Evolutionary conservation across 1,140 invertebrate species (phyloP).

Genomic region (Bombus huntii): DNA sequence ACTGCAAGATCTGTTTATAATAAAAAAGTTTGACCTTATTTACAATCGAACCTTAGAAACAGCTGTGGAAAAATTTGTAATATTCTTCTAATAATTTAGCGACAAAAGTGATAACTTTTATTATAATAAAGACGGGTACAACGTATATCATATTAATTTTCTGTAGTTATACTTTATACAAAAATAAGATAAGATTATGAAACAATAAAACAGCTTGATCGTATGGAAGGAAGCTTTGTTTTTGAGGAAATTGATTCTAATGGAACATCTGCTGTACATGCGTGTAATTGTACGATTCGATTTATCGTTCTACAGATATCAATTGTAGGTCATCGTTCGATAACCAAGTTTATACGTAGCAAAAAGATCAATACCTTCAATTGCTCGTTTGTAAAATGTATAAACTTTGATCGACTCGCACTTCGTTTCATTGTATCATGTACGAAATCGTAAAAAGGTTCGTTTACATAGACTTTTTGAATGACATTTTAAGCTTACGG

Average conservation of each 20-base stretch:
- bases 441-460: too few species aligned
- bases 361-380: neutral
- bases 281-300: neutral
- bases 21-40: neutral
- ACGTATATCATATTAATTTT: neutral
- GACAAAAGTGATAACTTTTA: neutral
- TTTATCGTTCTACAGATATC: neutral
- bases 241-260: constrained; percentile 2
- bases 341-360: neutral
- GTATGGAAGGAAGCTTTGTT: neutral
- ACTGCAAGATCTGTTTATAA: neutral
- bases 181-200: neutral
- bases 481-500: too few species aligned
- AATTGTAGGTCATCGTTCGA: neutral
- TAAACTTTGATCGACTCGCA: too few species aligned
- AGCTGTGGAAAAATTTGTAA: too few species aligned
- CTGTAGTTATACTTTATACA: neutral
- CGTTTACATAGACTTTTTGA: too few species aligned
- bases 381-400: too few species aligned
- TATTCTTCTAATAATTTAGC: neutral
- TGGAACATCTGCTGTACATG: neutral
- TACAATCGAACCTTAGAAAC: neutral
- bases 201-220: neutral
- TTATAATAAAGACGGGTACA: neutral
- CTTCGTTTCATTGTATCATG: too few species aligned